These are phyloP conservation scores for Synchiropus splendidus DNA, from an alignment of 2,113 vertebrate genomes.

Conservation along the genomic window DNA sequence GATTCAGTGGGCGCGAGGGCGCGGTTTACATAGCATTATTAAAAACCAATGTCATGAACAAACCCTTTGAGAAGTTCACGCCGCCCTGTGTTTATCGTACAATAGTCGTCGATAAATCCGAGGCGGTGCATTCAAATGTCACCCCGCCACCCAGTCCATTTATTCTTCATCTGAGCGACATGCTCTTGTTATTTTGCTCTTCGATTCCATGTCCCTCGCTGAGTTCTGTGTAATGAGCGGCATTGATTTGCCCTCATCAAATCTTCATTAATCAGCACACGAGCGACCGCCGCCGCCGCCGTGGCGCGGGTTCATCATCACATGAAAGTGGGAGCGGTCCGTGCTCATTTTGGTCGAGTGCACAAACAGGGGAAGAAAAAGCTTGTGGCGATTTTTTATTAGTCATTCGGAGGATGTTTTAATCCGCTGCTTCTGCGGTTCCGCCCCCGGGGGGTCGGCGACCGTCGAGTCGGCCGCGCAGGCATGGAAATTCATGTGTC, in stretches of 20 bases:
- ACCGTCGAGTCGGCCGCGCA: too few relatives aligned
- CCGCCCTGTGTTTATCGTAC: constrained; percentile 19
- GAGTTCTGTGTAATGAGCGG: constrained; percentile 45
- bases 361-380: constrained; percentile 14
- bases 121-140: constrained; percentile 21
- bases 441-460: neutral
- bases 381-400: constrained; percentile 17
- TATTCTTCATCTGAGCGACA: constrained; percentile 29
- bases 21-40: too few relatives aligned
- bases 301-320: constrained; percentile 14
- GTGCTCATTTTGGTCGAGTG: constrained; percentile 2
- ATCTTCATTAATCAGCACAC: constrained; percentile 43
- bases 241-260: constrained; percentile 51
- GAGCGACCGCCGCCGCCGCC: constrained; percentile 11
- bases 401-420: constrained; percentile 7
- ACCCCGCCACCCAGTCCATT: constrained; percentile 15
- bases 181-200: constrained; percentile 33
- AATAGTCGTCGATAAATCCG: constrained; percentile 13
- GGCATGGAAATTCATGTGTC: too few relatives aligned
- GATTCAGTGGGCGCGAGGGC: too few relatives aligned
- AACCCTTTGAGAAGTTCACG: constrained; percentile 20
- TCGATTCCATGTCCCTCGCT: constrained; percentile 26
- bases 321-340: neutral
- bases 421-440: constrained; percentile 1
- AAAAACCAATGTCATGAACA: constrained; percentile 5